These are phyloP conservation scores for Ochropacha duplaris DNA, from an alignment of 2,888 invertebrate species.

Conservation along the genomic window DNA sequence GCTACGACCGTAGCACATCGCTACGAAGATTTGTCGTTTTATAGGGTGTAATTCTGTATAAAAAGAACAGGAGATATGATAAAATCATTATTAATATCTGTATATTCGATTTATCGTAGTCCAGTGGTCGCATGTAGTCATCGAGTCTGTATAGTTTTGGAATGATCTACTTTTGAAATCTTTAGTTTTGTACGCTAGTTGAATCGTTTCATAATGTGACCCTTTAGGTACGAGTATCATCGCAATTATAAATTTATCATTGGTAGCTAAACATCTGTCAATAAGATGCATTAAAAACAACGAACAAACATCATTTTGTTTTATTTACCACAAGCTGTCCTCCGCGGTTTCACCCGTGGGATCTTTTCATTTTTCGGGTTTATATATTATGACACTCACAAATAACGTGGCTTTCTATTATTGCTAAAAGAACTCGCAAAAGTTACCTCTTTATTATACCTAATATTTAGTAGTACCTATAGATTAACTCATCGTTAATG, in stretches of 20 bases:
- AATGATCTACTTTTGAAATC: constrained; percentile 12
- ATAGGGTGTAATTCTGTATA: not conserved
- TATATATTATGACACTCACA: too few species aligned
- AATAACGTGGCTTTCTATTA: too few species aligned
- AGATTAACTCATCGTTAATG: not conserved
- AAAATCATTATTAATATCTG: not conserved
- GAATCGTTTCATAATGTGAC: constrained; percentile 32
- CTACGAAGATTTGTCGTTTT: not conserved
- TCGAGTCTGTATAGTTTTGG: constrained; percentile 5
- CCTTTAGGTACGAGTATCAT: constrained; percentile 47
- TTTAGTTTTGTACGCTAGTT: constrained; percentile 37
- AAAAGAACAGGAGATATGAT: not conserved
- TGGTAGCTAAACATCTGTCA: constrained; percentile 56
- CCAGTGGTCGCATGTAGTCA: not conserved
- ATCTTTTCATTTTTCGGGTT: too few species aligned
- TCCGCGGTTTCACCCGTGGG: not conserved
- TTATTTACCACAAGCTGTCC: constrained; percentile 24
- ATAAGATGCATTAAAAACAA: constrained; percentile 73
- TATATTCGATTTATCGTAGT: not conserved
- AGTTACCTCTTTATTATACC: too few species aligned
- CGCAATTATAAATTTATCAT: constrained; percentile 38
- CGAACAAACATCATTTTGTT: constrained; percentile 50
- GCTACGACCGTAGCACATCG: not conserved
- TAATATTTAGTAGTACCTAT: too few species aligned
- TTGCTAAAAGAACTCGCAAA: too few species aligned